Evolutionary conservation across 37 sponge, comb jelly and placozoan species (phyloP), one percentile per base, ranked within the genome.

Genomic region (Chondrilla cf. caribensis): DNA sequence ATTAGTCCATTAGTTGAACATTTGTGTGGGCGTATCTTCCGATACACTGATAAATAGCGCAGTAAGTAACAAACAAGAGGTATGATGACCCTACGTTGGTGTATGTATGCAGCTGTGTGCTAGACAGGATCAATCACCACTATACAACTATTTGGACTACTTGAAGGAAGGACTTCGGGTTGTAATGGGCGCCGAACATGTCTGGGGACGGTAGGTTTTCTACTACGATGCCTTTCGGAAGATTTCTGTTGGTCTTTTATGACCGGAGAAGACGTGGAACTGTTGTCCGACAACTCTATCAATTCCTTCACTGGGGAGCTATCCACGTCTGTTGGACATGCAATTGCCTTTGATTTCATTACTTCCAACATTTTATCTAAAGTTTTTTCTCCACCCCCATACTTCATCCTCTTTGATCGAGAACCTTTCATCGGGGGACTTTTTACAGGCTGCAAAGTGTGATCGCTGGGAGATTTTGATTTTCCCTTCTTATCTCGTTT

Each of bases 321-420:
- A 38, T 38, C 39, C 37, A 31, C 39, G 6, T 6, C 71, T 37
- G 7, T 29, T 38, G 39, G 39, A 6, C 2, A 5, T 9, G 21
- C 29, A 5, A 29, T 15, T 29, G 71, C 71, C 18, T 38, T 70
- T 33, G 39, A 9, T 37, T 70, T 70, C 39, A 70, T 70, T 38
- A 37, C 18, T 29, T 70, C 71, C 38, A 70, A 18, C 71, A 70
- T 70, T 70, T 70, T 70, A 18, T 70, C 71, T 29, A 70, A 31
- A 19, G 71, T 70, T 37, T 18, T 70, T 19, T 70, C 71, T 9
- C 31, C 29, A 36, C 39, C 21, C 22, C 19, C 19, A 37, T 31
- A 7, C 39, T 70, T 31, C 29, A 19, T 5, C 39, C 7, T 37
- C 18, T 70, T 70, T 7, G 28, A 6, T 60, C 22, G 7, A 21